Base-by-base conservation (phyloP, 2,888 invertebrate species). In the Selenia dentaria region DNA sequence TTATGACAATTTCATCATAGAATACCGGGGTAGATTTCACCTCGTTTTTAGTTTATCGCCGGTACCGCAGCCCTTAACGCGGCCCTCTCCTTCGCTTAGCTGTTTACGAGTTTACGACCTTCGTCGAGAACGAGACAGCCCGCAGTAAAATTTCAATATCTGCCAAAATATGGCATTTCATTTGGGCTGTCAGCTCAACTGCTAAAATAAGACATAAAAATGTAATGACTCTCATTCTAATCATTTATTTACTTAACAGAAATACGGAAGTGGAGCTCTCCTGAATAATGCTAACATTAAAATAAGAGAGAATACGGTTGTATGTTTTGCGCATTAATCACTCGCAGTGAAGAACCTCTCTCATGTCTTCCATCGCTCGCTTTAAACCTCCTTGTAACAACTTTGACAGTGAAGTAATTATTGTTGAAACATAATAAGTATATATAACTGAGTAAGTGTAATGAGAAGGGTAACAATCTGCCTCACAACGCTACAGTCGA, bases 91-190 rank as follows among this genome's bases (percentile, higher is more conserved):
- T 40, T 45, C 54, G 54, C 60, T 56, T 57, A 55, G 42, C 59
- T 54, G 57, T 31, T 42, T 36, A 13, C 44, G 26, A 33, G 22
- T 73, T 76, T 74, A 78, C 66, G 76, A 73, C 51, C 58, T 57
- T 53, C 61, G 54, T 59, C n/a, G n/a, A n/a, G n/a, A n/a, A n/a
- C n/a, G n/a, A n/a, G n/a, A n/a, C n/a, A n/a, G n/a, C n/a, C n/a
- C n/a, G n/a, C n/a, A n/a, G n/a, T 80, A 77, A 79, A 80, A 78
- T 75, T 79, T 79, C 78, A 79, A 80, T 79, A 79, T 78, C 72
- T 74, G 59, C 65, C 66, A 69, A 79, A 77, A 79, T 78, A 77
- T 75, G 73, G 71, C 68, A 71, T 77, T 78, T 77, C 71, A 77
- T 77, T 78, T 70, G 58, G 57, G 60, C 65, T 57, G n/a, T n/a